Percentiles rank a stretch among this genome's conserved stretches.
Conservation (phyloP, 2,797 vertebrate genomes). For the Gallinago nigripennis region DNA sequence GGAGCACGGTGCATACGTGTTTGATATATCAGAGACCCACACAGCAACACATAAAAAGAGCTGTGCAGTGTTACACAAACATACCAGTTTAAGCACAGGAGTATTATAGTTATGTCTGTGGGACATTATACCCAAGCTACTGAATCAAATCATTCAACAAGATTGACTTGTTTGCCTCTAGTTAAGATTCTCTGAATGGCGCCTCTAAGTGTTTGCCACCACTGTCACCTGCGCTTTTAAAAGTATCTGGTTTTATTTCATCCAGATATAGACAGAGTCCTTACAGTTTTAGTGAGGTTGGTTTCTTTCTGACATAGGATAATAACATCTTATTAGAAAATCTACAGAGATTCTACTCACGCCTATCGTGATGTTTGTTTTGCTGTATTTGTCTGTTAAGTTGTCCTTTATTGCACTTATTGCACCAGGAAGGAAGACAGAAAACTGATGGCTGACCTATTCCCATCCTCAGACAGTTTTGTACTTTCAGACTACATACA, state of each 20-base stretch:
- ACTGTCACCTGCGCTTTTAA: not conserved
- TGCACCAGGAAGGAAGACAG: not conserved
- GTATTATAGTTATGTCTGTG: not conserved
- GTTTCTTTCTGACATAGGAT: not conserved
- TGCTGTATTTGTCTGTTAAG: not conserved
- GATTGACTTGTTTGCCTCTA: not conserved
- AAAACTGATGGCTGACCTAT: not conserved
- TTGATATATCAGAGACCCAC: not conserved
- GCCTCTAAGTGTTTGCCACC: not conserved
- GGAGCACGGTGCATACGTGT: not conserved
- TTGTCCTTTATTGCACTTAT: not conserved
- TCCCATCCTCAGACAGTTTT: not conserved
- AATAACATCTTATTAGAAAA: not conserved
- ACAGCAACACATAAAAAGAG: not conserved
- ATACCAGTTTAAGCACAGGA: not conserved
- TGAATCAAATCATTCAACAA: not conserved
- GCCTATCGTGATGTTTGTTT: not conserved
- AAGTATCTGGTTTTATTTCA: not conserved
- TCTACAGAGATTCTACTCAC: not conserved
- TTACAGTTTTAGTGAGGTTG: not conserved
- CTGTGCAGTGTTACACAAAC: not conserved
- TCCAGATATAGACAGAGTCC: not conserved
- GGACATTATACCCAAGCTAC: not conserved
- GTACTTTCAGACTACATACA: not conserved
- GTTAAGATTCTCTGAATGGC: not conserved